Evolutionary conservation across 2,113 vertebrate genomes (phyloP), one percentile per base, ranked within the genome.

Genomic region (Chrysemys picta): DNA sequence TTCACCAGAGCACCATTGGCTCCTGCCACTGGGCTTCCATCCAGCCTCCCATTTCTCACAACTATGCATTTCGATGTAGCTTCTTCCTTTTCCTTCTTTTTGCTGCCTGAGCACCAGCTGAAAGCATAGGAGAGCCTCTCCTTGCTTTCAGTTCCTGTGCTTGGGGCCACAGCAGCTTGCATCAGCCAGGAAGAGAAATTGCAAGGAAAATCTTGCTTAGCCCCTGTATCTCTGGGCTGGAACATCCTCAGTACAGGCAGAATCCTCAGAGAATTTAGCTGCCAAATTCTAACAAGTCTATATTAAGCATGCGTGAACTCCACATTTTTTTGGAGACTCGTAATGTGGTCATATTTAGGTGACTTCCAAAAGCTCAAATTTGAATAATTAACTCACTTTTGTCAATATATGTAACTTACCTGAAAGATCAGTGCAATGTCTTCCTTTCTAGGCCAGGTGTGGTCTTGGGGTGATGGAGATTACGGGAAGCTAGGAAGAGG

Each of bases 401-500:
- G 24, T 45, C 24, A 45, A 6, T 76, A 12, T 76, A 38, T n/a
- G 17, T 19, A 69, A 72, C 42, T 62, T 62, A 42, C 4, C 3
- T 52, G 19, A 50, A 84, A 85, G 89, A 85, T 4, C 6, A 49
- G 5, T 84, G 1, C 21, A 21, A 2, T 95, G 27, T 91, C 76
- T 95, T 16, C 91, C 50, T 87, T 87, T 97, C 17, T 89, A 99
- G 99, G 99, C 89, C 99, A 99, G 90, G 99, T 99, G 8, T 99
- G 99, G 99, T 99, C 99, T 25, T 99, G 99, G 99, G 99, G 99
- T 21, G 99, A 99, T 57, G 99, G 99, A 6, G 99, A 99, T 96
- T 99, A 99, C 65, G 99, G 99, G 56, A 99, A 99, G 94, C 95
- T 99, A 93, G 99, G 99, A 92, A 98, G 99, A 94, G 99, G 99